Evolutionary conservation across 2,888 invertebrate species (phyloP).

Genomic region (Drosophila flavopinicola): DNA sequence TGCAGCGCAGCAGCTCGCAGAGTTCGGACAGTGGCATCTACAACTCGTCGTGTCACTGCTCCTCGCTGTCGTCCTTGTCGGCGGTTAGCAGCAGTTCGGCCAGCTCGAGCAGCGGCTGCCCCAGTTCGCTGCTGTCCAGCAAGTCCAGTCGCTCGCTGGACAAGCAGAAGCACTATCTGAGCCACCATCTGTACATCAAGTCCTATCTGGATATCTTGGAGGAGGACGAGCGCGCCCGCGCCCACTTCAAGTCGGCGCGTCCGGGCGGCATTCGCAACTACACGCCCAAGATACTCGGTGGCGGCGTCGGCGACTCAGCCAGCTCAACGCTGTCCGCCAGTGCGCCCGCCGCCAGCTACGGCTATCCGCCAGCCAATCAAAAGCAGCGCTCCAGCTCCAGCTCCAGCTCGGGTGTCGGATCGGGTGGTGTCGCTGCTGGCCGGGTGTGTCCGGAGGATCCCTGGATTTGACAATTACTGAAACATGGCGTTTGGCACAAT

Average conservation of each 20-base stretch:
- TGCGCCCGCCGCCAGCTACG: slow-evolving; percentile 64
- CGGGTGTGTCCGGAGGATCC: slow-evolving; percentile 85
- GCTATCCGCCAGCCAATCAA: slow-evolving; percentile 31
- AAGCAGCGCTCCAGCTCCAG: slow-evolving; percentile 34
- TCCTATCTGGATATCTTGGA: slow-evolving; percentile 85
- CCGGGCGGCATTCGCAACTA: slow-evolving; percentile 89
- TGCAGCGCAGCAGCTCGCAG: slow-evolving; percentile 67
- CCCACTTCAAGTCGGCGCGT: slow-evolving; percentile 85
- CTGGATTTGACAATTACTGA: slow-evolving; percentile 87
- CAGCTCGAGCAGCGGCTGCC: slow-evolving; percentile 82
- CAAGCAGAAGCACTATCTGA: slow-evolving; percentile 85
- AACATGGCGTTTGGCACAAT: slow-evolving; percentile 87
- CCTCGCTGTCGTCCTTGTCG: slow-evolving; percentile 75
- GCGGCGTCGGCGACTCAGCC: slow-evolving; percentile 25
- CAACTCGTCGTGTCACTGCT: slow-evolving; percentile 81
- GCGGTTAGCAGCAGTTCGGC: slow-evolving; percentile 84
- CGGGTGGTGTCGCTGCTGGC: slow-evolving; percentile 4
- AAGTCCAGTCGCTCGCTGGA: slow-evolving; percentile 81
- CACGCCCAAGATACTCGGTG: slow-evolving; percentile 88
- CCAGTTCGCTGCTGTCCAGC: slow-evolving; percentile 68
- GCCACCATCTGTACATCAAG: slow-evolving; percentile 86
- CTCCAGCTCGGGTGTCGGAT: background rate
- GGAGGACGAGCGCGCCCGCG: slow-evolving; percentile 85
- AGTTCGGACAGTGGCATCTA: slow-evolving; percentile 82
- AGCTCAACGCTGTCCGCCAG: slow-evolving; percentile 64